Evolutionary conservation across 2,113 vertebrate genomes (phyloP).

Genomic region (Oreochromis tanganicae): DNA sequence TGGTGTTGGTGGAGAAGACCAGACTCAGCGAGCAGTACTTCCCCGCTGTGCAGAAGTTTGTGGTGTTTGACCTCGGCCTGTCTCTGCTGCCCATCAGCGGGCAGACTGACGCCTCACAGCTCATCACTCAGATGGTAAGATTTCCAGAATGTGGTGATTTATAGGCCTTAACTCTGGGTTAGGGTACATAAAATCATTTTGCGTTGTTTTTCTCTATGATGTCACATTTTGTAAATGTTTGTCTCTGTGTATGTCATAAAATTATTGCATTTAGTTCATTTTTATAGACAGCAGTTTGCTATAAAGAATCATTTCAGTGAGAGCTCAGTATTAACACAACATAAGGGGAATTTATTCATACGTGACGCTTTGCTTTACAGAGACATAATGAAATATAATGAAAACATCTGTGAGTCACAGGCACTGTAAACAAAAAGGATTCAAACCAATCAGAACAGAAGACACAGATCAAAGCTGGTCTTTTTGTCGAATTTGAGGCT

Average conservation of each 20-base stretch:
- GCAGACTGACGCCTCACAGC: constrained; percentile 81
- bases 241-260: not conserved
- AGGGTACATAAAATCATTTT: accelerated
- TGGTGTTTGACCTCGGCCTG: constrained; percentile 87
- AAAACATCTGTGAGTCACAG: not conserved
- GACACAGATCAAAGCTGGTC: not conserved
- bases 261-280: not conserved
- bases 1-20: constrained; percentile 85
- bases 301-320: not conserved
- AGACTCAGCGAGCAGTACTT: constrained; percentile 84
- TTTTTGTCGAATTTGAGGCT: not conserved
- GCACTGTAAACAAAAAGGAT: not conserved
- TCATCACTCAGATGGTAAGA: constrained; percentile 83
- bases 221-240: accelerated
- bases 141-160: accelerated
- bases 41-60: constrained; percentile 80
- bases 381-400: not conserved
- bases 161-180: not conserved
- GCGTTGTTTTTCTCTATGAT: accelerated
- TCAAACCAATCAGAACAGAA: not conserved
- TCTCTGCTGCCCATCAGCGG: constrained; percentile 80
- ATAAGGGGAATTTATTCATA: accelerated
- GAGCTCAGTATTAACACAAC: not conserved
- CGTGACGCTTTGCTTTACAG: not conserved
- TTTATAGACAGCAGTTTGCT: not conserved